phyloP scores from a whole-genome alignment of 2,888 invertebrate genomes.

The Diploptera punctata region DNA sequence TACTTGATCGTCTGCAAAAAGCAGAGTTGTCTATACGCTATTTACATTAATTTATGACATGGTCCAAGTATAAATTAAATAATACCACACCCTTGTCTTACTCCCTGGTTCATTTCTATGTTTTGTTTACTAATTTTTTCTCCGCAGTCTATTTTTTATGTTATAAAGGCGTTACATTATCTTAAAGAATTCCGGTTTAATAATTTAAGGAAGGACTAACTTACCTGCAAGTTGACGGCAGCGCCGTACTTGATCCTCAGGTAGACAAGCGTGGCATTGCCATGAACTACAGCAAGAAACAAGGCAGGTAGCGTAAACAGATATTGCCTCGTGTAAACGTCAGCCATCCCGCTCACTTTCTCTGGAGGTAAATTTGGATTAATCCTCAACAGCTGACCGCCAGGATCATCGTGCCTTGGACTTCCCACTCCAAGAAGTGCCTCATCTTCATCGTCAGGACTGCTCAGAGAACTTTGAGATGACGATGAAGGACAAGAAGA shows the following conservation, averaged over 20 bases:
- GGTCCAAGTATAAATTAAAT: too few relatives aligned
- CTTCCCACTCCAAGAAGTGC: constrained; percentile 38
- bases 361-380: constrained; percentile 49
- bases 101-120: too few relatives aligned
- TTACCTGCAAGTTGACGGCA: constrained; percentile 54
- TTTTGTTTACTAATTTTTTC: too few relatives aligned
- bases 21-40: too few relatives aligned
- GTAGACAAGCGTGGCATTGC: constrained; percentile 60
- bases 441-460: constrained; percentile 43
- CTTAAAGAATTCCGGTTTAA: too few relatives aligned
- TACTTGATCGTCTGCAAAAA: too few relatives aligned
- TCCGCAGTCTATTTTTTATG: too few relatives aligned
- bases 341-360: constrained; percentile 48
- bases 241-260: constrained; percentile 64
- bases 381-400: constrained; percentile 45
- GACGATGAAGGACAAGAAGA: constrained; percentile 40
- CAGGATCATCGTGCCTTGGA: constrained; percentile 39
- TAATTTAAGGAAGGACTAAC: too few relatives aligned
- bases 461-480: constrained; percentile 40
- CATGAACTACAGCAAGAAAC: constrained; percentile 62
- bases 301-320: constrained; percentile 64
- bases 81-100: too few relatives aligned
- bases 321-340: constrained; percentile 59
- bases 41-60: too few relatives aligned
- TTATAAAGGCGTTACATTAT: too few relatives aligned